A percentile compares a stretch with the other conserved stretches of the same genome.
Evolutionary conservation across 2,797 vertebrate species (phyloP).

Genomic region (Dryobates pubescens): DNA sequence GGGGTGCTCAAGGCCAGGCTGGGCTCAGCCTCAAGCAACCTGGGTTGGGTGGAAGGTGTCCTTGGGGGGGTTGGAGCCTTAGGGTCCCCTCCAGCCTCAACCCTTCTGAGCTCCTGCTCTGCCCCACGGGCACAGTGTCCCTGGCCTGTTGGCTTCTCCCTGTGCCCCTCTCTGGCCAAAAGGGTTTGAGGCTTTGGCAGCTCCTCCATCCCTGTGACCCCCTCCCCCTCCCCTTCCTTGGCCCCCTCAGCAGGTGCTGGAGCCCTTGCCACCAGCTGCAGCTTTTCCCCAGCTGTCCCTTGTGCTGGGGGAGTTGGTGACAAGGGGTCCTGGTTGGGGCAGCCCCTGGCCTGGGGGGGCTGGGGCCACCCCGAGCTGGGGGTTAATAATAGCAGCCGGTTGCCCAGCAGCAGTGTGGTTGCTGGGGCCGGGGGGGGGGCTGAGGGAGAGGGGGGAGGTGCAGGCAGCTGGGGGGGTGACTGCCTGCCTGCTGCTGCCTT

Average conservation of each 20-base stretch:
- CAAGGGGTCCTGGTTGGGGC: background rate
- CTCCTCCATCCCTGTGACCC: background rate
- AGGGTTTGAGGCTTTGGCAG: background rate
- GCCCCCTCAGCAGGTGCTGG: rapidly evolving
- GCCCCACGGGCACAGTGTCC: rapidly evolving
- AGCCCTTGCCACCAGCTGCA: slow-evolving; percentile 4
- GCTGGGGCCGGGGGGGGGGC: rapidly evolving
- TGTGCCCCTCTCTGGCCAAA: background rate
- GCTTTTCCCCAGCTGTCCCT: background rate
- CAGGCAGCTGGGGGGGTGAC: background rate
- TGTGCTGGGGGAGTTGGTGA: rapidly evolving
- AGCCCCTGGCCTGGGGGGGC: rapidly evolving
- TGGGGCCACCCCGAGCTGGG: background rate
- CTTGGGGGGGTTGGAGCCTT: no score
- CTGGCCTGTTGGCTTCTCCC: rapidly evolving
- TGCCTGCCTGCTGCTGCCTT: background rate
- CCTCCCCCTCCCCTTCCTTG: background rate
- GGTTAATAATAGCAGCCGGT: slow-evolving; percentile 25
- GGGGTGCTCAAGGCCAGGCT: no score
- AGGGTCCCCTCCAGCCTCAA: no score
- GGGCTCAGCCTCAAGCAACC: no score
- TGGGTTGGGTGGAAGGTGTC: no score
- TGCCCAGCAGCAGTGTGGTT: rapidly evolving
- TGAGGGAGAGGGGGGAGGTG: rapidly evolving
- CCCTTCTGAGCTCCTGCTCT: no score